Conservation (phyloP, 2,888 invertebrate species). For the Drosophila tripunctata region DNA sequence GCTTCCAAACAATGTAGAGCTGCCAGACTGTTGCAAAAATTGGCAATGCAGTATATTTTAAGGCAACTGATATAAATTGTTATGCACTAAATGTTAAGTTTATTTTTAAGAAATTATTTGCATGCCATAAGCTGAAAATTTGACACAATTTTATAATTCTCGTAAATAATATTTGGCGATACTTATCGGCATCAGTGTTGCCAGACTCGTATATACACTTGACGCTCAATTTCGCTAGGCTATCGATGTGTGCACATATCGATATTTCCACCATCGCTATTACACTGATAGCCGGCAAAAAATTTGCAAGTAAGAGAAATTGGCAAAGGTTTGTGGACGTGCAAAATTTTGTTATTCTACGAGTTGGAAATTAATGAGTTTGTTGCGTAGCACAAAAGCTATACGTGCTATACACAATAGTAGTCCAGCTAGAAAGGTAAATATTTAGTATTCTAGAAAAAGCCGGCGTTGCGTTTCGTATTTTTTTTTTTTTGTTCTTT, state of each 20-base stretch:
- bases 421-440: conserved; percentile 44
- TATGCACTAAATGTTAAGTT: too few species aligned
- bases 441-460: conserved; percentile 5
- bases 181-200: not conserved
- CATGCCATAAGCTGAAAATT: not conserved
- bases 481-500: conserved; percentile 14
- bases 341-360: not conserved
- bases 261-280: conserved; percentile 3
- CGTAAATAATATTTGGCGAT: too few species aligned
- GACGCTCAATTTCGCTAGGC: not conserved
- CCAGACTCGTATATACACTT: not conserved
- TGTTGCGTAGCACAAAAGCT: conserved; percentile 36
- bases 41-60: conserved; percentile 10
- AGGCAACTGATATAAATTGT: not conserved
- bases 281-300: conserved; percentile 53
- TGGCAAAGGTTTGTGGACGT: conserved; percentile 2
- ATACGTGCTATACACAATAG: conserved; percentile 32
- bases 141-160: not conserved
- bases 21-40: conserved; percentile 20
- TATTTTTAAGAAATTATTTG: too few species aligned
- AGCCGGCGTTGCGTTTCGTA: conserved; percentile 11
- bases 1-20: conserved; percentile 16
- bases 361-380: conserved; percentile 54
- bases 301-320: conserved; percentile 32
- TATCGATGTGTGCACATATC: conserved; percentile 2